These are phyloP conservation scores for Zygothrica quintamaculata DNA, from an alignment of 2,888 invertebrate species.

Conservation along the genomic window DNA sequence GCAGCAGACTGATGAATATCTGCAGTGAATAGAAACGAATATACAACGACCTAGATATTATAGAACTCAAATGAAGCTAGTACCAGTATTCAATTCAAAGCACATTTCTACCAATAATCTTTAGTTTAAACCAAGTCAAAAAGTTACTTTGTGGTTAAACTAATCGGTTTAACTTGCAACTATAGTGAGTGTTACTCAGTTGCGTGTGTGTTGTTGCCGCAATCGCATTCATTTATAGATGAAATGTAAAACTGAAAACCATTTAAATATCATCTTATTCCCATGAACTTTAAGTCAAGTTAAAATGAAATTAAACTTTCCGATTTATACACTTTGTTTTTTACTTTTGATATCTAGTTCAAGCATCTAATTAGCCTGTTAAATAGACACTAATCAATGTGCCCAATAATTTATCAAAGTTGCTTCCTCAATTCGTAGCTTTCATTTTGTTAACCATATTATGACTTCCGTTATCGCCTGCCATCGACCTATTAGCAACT, in stretches of 20 bases:
- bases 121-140: no score
- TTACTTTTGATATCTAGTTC: slow-evolving; percentile 20
- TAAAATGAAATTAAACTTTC: slow-evolving; percentile 8
- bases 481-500: slow-evolving; percentile 45
- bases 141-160: no score
- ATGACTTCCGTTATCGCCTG: slow-evolving; percentile 54
- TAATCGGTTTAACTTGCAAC: no score
- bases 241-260: no score
- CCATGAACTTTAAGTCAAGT: not conserved
- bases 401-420: slow-evolving; percentile 38
- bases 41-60: slow-evolving; percentile 27
- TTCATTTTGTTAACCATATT: slow-evolving; percentile 58
- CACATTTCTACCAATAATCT: no score
- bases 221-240: no score
- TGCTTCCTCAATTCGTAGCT: slow-evolving; percentile 60
- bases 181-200: no score
- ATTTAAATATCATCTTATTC: no score
- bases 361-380: slow-evolving; percentile 42
- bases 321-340: slow-evolving; percentile 16
- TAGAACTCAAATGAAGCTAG: not conserved
- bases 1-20: slow-evolving; percentile 19
- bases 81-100: no score
- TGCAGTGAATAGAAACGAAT: slow-evolving; percentile 22
- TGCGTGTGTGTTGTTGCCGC: no score
- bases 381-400: slow-evolving; percentile 45